Conservation (phyloP, 2,113 vertebrate species). For the Dicentrarchus labrax region DNA sequence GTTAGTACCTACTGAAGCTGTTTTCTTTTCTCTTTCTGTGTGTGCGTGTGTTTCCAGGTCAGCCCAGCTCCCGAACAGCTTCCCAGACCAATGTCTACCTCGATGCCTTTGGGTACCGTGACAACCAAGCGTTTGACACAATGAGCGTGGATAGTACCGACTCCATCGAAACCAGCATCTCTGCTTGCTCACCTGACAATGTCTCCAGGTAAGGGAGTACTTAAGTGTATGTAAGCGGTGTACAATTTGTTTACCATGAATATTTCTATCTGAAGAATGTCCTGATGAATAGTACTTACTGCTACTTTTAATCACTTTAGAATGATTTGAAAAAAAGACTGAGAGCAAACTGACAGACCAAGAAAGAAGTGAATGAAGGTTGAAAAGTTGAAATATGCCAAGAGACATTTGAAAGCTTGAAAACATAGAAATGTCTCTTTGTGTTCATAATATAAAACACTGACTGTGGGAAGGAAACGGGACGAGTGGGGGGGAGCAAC, state of each 20-base stretch:
- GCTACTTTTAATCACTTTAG: too few species aligned
- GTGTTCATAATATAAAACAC: constrained; percentile 38
- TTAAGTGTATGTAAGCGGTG: neutral
- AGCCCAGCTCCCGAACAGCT: constrained; percentile 88
- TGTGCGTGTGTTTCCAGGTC: constrained; percentile 80
- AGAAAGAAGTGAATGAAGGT: neutral
- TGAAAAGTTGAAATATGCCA: constrained; percentile 18
- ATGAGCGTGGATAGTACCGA: constrained; percentile 95
- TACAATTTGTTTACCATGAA: neutral
- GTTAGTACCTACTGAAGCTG: neutral
- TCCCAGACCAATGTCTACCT: constrained; percentile 94
- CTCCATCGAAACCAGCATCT: constrained; percentile 97
- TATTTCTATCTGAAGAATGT: neutral
- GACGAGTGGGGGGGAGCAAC: neutral
- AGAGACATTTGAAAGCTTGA: neutral
- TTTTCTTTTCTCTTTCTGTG: neutral
- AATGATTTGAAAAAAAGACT: neutral
- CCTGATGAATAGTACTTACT: neutral
- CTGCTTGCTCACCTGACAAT: constrained; percentile 96
- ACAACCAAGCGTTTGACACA: constrained; percentile 91
- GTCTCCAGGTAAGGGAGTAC: constrained; percentile 92
- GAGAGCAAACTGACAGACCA: neutral
- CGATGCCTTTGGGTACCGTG: constrained; percentile 91
- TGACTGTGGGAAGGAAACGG: neutral
- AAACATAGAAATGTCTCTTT: constrained; percentile 13